These are phyloP conservation scores for Leucophenga maculata DNA, from an alignment of 2,888 invertebrate species.

Conservation along the genomic window DNA sequence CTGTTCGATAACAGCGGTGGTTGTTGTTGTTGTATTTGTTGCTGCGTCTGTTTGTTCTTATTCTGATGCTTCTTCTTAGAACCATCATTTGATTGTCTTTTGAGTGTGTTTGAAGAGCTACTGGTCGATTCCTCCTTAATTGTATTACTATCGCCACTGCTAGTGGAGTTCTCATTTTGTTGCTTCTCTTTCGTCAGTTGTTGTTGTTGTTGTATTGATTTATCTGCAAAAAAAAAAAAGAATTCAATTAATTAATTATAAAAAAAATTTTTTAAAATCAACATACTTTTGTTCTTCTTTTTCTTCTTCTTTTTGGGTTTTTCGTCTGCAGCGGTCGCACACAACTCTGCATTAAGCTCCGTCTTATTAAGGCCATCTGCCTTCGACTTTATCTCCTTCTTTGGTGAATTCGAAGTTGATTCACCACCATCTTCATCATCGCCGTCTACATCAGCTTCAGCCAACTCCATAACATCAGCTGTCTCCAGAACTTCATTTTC, in stretches of 20 bases:
- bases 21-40: slow-evolving; percentile 37
- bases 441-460: slow-evolving; percentile 29
- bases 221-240: slow-evolving; percentile 52
- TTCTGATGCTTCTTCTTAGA: slow-evolving; percentile 47
- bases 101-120: slow-evolving; percentile 58
- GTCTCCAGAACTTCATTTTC: slow-evolving; percentile 32
- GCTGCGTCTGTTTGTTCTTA: slow-evolving; percentile 32
- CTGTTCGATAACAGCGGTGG: slow-evolving; percentile 36
- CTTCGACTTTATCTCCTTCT: slow-evolving; percentile 28
- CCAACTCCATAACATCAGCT: slow-evolving; percentile 1
- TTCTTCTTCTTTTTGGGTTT: slow-evolving; percentile 64
- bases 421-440: slow-evolving; percentile 45
- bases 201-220: slow-evolving; percentile 60
- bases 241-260: not conserved
- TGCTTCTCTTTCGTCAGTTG: slow-evolving; percentile 45
- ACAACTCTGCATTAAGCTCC: slow-evolving; percentile 26
- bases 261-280: slow-evolving; percentile 7
- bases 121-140: slow-evolving; percentile 47
- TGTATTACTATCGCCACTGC: slow-evolving; percentile 59
- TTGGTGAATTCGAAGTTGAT: slow-evolving; percentile 47
- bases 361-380: slow-evolving; percentile 30
- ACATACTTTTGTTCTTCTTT: slow-evolving; percentile 69
- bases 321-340: slow-evolving; percentile 41
- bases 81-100: slow-evolving; percentile 62
- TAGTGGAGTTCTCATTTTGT: slow-evolving; percentile 52